phyloP scores from a whole-genome alignment of 2,797 vertebrate genomes.

The Pempheris klunzingeri region DNA sequence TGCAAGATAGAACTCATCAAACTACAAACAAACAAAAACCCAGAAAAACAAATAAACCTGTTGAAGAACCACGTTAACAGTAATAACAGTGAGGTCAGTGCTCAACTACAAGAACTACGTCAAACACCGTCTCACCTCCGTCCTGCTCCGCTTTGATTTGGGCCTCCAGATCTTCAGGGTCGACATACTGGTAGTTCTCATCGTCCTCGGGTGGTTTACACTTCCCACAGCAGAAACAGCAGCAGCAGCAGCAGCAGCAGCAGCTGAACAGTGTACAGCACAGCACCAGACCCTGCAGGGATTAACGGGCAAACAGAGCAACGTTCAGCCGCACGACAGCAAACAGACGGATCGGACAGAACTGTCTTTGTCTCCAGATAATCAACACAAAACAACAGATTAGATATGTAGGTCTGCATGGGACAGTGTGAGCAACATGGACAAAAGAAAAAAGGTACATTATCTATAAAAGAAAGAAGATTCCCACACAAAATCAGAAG shows the following conservation, averaged over 20 bases:
- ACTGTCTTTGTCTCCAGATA: slow-evolving; percentile 19
- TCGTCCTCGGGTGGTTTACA: slow-evolving; percentile 89
- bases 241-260: slow-evolving; percentile 95
- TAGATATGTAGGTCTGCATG: slow-evolving; percentile 8
- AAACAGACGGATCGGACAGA: not conserved
- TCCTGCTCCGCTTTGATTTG: slow-evolving; percentile 88
- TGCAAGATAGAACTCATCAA: not conserved
- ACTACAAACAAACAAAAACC: not conserved
- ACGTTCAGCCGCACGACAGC: slow-evolving; percentile 5
- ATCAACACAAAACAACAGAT: slow-evolving; percentile 6
- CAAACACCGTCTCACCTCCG: slow-evolving; percentile 63
- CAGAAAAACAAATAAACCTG: not conserved
- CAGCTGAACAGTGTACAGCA: slow-evolving; percentile 89
- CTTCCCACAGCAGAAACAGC: slow-evolving; percentile 92
- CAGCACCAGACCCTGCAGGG: slow-evolving; percentile 84
- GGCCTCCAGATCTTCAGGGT: slow-evolving; percentile 91
- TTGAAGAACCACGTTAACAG: not conserved
- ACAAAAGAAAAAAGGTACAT: not conserved
- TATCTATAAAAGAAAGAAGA: too few relatives aligned
- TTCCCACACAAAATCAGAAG: not conserved
- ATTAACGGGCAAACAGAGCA: not conserved
- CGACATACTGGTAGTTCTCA: slow-evolving; percentile 85
- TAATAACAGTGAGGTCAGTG: not conserved
- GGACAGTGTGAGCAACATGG: not conserved
- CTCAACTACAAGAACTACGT: not conserved